Evolutionary conservation across 2,113 vertebrate species (phyloP), one percentile per base, ranked within the genome.

Genomic region (Istiophorus platypterus): DNA sequence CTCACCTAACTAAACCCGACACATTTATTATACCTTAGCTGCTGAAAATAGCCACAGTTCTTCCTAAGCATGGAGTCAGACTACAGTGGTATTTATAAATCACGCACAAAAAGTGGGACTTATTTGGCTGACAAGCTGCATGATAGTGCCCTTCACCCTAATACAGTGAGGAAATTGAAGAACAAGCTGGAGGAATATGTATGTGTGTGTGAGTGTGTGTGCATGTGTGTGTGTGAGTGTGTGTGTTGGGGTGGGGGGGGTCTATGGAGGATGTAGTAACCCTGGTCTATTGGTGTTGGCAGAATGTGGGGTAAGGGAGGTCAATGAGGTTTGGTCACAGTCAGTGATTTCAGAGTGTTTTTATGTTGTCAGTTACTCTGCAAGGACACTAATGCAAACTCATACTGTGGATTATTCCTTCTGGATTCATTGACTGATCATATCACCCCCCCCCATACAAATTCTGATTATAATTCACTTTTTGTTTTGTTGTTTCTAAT

Each of bases 121-220:
- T 68, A 26, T 61, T 82, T 79, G 77, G 54, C 80, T 56, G 29
- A 68, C 37, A 65, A 75, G 72, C 18, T 72, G 22, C 26, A 22
- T 71, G 59, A 51, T 13, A 20, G 62, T 64, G 39, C 34, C 77
- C 78, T 84, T 88, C 80, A 72, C 14, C 42, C 45, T 78, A 65
- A 75, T 66, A 68, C 61, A 78, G 58, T 82, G 69, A 81, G 62
- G 42, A 83, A 76, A 82, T 63, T 72, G 47, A 74, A 88, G 45
- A 86, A 47, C 66, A 85, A n/a, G n/a, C n/a, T n/a, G n/a, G n/a
- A n/a, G n/a, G n/a, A n/a, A n/a, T n/a, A n/a, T n/a, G n/a, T n/a
- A n/a, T n/a, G n/a, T n/a, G n/a, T n/a, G n/a, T n/a, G n/a, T n/a
- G n/a, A n/a, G n/a, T n/a, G n/a, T n/a, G n/a, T n/a, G n/a, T n/a